Evolutionary conservation across 2,797 vertebrate species (phyloP).

Genomic region (Protonibea diacanthus): DNA sequence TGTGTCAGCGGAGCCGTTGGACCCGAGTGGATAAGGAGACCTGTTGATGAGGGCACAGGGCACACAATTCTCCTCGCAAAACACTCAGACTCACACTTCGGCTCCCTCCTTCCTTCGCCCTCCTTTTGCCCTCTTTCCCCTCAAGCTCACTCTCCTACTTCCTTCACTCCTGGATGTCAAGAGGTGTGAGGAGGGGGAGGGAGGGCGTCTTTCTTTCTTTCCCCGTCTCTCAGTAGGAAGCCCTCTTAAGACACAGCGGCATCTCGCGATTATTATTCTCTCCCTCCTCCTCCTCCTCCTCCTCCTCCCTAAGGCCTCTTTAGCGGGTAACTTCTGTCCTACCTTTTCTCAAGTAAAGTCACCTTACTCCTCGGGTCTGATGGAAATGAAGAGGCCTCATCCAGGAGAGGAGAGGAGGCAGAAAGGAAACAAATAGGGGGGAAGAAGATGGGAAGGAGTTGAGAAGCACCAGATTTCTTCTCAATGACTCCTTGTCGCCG

Average conservation of each 20-base stretch:
- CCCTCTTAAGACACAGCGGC: constrained; percentile 68
- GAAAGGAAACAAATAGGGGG: constrained; percentile 26
- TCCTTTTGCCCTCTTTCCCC: constrained; percentile 38
- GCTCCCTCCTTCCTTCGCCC: constrained; percentile 47
- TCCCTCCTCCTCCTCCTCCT: constrained; percentile 53
- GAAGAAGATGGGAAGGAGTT: constrained; percentile 30
- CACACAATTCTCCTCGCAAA: constrained; percentile 55
- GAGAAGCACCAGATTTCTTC: constrained; percentile 54
- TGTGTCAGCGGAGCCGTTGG: constrained; percentile 57
- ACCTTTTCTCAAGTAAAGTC: constrained; percentile 66
- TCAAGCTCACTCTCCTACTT: constrained; percentile 42
- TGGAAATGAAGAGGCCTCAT: constrained; percentile 18
- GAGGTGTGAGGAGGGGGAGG: constrained; percentile 49
- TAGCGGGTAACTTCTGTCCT: constrained; percentile 59
- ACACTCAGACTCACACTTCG: constrained; percentile 46
- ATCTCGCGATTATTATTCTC: constrained; percentile 74
- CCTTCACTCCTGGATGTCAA: constrained; percentile 73
- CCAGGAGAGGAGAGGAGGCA: neutral
- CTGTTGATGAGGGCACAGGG: constrained; percentile 74
- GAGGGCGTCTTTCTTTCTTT: constrained; percentile 45
- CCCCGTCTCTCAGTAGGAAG: constrained; percentile 65
- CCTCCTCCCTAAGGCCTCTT: constrained; percentile 75
- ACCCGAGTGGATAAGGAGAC: constrained; percentile 62
- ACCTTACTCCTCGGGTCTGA: constrained; percentile 59
- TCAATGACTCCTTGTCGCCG: constrained; percentile 17